Evolutionary conservation across 2,797 vertebrate species (phyloP), one percentile per base, ranked within the genome.

Genomic region (Peromyscus attwateri): DNA sequence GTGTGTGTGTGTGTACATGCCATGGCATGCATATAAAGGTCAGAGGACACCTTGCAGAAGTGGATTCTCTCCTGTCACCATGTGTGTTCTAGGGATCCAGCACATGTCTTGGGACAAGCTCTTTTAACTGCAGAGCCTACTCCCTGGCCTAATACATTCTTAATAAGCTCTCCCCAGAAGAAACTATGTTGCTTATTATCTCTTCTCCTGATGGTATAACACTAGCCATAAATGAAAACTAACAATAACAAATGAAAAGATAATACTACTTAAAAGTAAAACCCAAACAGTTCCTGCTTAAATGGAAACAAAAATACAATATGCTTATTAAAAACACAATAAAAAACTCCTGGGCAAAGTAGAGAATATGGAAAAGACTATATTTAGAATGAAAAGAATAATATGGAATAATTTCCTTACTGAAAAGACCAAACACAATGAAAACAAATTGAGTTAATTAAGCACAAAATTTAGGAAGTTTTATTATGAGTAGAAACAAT

Each of bases 371-470:
- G 46, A 34, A 70, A 91, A 88, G 80, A 19, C 23, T 52, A 2
- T 46, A 82, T 25, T 94, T 40, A 40, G 3, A 77, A 57, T 73
- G 52, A 96, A 87, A 93, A 52, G 23, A 93, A 49, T 49, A 49
- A 66, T 77, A 89, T 2, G n/a, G 73, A 64, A 82, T 60, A 40
- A 34, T 77, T 88, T 91, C 10, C 73, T 95, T 73, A 37, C 57
- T 70, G 79, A 60, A 91, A 87, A 70, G 31, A 73, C n/a, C 60
- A 88, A 73, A 55, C 46, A 37, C n/a, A 55, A 87, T 71, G 25
- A 88, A 92, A 85, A 82, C 84, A 46, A 91, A 87, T 71, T 82
- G 34, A 92, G 52, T 71, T 77, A 89, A 68, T 66, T 81, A 89
- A 95, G 60, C 17, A 43, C 70, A 62, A 89, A 87, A 55, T 57